Conservation (phyloP, 2,113 vertebrate species). For the Ageneiosus marmoratus region DNA sequence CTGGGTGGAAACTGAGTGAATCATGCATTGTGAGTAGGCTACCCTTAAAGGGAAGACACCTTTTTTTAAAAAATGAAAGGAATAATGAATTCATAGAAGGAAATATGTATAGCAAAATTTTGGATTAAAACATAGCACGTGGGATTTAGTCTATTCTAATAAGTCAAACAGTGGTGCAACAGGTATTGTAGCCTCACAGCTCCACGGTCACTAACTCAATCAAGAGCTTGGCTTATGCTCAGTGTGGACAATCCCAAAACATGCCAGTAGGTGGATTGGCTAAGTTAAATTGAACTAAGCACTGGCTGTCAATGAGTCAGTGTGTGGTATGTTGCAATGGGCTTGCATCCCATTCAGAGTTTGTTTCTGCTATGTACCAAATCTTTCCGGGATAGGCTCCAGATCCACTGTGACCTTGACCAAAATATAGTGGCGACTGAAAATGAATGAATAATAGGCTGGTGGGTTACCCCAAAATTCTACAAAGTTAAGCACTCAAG, state of each 20-base stretch:
- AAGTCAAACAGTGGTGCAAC: background rate
- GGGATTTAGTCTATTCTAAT: background rate
- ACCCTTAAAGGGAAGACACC: background rate
- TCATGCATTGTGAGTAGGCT: slow-evolving; percentile 57
- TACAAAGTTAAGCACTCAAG: background rate
- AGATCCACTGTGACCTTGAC: background rate
- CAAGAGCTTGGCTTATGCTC: too few species aligned
- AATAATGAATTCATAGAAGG: background rate
- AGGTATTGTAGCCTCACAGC: background rate
- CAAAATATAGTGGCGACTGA: background rate
- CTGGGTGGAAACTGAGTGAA: slow-evolving; percentile 69
- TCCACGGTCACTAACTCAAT: background rate
- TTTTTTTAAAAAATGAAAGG: background rate
- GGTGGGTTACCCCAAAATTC: background rate
- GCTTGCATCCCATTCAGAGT: background rate
- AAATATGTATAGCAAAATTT: background rate
- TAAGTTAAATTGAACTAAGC: background rate
- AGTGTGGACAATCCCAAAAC: background rate
- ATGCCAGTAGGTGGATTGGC: background rate
- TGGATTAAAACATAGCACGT: background rate
- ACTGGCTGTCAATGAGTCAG: background rate
- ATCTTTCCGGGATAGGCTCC: background rate
- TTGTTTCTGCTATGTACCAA: background rate
- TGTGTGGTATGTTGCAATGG: background rate
- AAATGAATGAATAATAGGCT: background rate